Percentiles rank a stretch among this genome's conserved stretches.
Evolutionary conservation across 2,797 vertebrate species (phyloP).

Genomic region (Peromyscus eremicus): DNA sequence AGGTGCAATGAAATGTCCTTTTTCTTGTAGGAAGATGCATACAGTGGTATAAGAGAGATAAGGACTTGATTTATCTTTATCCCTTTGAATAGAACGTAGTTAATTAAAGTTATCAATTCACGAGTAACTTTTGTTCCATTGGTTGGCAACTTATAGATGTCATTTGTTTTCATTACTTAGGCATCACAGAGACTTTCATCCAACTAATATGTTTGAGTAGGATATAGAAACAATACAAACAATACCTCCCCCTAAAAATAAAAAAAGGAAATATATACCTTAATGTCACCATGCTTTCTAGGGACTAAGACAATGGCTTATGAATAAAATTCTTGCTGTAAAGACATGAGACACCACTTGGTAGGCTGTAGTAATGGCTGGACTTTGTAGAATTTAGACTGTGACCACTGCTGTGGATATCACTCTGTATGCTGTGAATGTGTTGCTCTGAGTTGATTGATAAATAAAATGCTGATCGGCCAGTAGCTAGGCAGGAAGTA

Average conservation of each 20-base stretch:
- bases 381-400: background rate
- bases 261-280: background rate
- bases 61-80: background rate
- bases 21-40: background rate
- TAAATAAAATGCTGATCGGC: too few species aligned
- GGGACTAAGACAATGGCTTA: background rate
- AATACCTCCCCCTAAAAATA: background rate
- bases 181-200: background rate
- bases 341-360: background rate
- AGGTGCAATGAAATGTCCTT: background rate
- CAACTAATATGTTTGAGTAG: background rate
- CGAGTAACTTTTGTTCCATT: background rate
- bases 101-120: background rate
- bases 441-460: too few species aligned
- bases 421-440: too few species aligned
- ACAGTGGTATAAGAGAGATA: background rate
- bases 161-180: slow-evolving; percentile 25
- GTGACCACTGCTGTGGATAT: too few species aligned
- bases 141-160: background rate
- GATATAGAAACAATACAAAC: slow-evolving; percentile 18
- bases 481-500: too few species aligned
- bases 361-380: background rate
- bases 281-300: background rate
- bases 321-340: background rate
- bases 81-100: background rate